A percentile compares a stretch with the other conserved stretches of the same genome.
phyloP scores from a whole-genome alignment of 2,797 vertebrate genomes.

The Lepidocolaptes lacrymiger region DNA sequence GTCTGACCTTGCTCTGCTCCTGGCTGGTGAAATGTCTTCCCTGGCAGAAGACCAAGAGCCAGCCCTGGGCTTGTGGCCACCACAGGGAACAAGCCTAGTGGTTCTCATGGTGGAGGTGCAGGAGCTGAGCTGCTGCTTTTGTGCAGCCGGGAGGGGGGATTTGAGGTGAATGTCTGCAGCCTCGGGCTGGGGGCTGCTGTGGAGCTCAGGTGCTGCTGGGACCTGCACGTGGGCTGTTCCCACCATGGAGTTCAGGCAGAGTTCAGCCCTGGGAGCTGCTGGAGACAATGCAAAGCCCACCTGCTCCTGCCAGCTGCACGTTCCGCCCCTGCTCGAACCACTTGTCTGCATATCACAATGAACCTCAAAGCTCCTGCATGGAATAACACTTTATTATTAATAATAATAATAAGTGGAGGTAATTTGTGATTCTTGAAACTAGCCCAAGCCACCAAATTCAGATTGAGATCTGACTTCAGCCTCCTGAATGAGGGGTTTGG shows the following conservation, averaged over 20 bases:
- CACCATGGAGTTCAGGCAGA: neutral
- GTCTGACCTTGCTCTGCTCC: neutral
- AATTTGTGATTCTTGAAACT: slow-evolving; percentile 58
- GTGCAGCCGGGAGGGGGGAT: neutral
- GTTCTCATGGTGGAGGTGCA: neutral
- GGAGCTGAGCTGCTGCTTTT: neutral
- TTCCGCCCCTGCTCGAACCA: neutral
- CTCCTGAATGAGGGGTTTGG: neutral
- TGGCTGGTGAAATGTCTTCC: neutral
- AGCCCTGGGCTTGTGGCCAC: neutral
- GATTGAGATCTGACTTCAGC: slow-evolving; percentile 14
- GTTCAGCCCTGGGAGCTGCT: neutral
- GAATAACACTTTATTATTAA: neutral
- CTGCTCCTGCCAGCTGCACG: neutral
- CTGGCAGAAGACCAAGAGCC: neutral
- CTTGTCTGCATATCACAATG: neutral
- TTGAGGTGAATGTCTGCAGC: neutral
- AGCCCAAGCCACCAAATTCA: slow-evolving; percentile 46
- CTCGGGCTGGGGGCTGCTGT: rapidly evolving
- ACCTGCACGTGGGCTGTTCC: rapidly evolving
- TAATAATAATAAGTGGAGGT: slow-evolving; percentile 19
- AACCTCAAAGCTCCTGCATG: neutral
- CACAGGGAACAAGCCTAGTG: rapidly evolving
- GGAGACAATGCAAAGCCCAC: neutral
- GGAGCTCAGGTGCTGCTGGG: neutral